Evolutionary conservation across 1,140 invertebrate species (phyloP).

Genomic region (Magallana angulata): DNA sequence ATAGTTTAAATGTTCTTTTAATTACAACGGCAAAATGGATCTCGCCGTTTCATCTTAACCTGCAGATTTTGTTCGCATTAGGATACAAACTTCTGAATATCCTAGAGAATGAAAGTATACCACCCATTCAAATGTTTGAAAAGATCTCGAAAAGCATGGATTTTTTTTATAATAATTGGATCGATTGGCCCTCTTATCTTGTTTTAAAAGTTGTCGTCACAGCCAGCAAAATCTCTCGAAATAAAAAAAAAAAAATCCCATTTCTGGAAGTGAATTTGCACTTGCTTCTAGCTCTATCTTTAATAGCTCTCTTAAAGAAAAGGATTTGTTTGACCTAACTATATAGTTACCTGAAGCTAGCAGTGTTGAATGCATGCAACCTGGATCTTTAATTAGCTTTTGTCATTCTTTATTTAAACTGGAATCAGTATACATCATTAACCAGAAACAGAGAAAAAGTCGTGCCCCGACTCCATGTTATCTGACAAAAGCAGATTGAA

Average conservation of each 20-base stretch:
- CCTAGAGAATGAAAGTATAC: not conserved
- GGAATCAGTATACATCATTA: not conserved
- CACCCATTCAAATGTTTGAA: not conserved
- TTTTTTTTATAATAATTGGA: not conserved
- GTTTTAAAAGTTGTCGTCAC: not conserved
- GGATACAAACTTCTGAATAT: conserved; percentile 18
- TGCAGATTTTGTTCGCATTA: not conserved
- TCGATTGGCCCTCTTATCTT: conserved; percentile 10
- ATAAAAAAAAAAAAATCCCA: no score
- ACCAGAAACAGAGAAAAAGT: not conserved
- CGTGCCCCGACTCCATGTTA: not conserved
- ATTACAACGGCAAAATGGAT: not conserved
- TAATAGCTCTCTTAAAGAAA: not conserved
- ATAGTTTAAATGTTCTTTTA: conserved; percentile 13
- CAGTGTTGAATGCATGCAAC: no score
- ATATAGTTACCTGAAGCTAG: no score
- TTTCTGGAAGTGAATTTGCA: not conserved
- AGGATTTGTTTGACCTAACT: no score
- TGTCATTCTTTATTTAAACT: not conserved
- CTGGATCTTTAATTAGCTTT: not conserved
- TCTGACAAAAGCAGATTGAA: not conserved
- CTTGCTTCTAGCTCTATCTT: not conserved
- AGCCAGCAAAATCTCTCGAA: not conserved
- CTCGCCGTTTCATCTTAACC: not conserved
- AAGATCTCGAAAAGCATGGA: not conserved